Conservation (phyloP, 1,140 invertebrate species). For the Hestina assimilis region DNA sequence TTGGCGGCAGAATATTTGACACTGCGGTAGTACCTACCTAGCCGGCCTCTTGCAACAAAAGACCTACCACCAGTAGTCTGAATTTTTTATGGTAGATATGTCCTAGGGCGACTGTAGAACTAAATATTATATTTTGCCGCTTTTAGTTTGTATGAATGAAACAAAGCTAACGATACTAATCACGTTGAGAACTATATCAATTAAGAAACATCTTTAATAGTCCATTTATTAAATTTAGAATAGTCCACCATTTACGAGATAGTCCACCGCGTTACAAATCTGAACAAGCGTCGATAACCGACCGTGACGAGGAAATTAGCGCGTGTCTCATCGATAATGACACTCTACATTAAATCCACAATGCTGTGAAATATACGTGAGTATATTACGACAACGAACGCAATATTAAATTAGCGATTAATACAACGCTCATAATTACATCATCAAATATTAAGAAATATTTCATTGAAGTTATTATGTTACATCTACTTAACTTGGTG, state of each 20-base stretch:
- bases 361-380: conserved; percentile 21
- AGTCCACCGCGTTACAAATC: conserved; percentile 17
- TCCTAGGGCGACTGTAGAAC: no score
- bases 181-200: no score
- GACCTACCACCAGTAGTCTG: no score
- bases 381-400: neutral
- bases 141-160: no score
- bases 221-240: neutral
- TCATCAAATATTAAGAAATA: neutral
- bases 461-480: no score
- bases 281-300: conserved; percentile 21
- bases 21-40: no score
- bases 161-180: no score
- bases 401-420: neutral
- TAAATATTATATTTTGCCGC: no score
- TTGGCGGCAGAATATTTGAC: no score
- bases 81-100: no score
- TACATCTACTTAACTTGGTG: no score
- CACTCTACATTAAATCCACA: conserved; percentile 49
- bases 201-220: neutral
- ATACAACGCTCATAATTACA: neutral
- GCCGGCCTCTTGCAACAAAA: no score
- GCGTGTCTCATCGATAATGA: conserved; percentile 59
- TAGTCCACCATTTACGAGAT: neutral
- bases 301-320: conserved; percentile 47